Evolutionary conservation across 1,140 invertebrate species (phyloP).

Genomic region (Drosophila baimaii): DNA sequence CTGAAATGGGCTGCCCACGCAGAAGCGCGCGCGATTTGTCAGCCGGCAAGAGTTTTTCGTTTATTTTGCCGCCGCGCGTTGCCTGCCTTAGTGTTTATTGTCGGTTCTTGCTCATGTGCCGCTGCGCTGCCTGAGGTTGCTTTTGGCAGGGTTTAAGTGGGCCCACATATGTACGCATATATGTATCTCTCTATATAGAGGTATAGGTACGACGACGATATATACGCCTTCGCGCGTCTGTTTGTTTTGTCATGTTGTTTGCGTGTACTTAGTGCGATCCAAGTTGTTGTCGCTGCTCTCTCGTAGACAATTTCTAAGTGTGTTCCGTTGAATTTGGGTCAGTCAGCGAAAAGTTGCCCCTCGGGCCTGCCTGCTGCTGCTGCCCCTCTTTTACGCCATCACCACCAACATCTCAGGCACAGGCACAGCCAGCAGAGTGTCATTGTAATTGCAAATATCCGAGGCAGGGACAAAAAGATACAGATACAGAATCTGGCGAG

Average conservation of each 20-base stretch:
- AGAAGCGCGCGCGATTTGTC: slow-evolving; percentile 57
- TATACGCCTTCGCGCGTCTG: slow-evolving; percentile 58
- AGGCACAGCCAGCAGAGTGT: slow-evolving; percentile 52
- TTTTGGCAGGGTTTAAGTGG: slow-evolving; percentile 82
- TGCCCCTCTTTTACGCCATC: slow-evolving; percentile 18
- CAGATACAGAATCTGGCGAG: slow-evolving; percentile 30
- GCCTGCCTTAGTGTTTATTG: slow-evolving; percentile 53
- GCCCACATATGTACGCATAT: slow-evolving; percentile 49
- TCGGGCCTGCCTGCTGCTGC: slow-evolving; percentile 7
- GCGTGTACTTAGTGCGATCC: slow-evolving; percentile 78
- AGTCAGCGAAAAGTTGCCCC: slow-evolving; percentile 63
- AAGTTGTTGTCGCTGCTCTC: slow-evolving; percentile 64
- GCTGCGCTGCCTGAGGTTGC: slow-evolving; percentile 71
- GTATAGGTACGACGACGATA: slow-evolving; percentile 22
- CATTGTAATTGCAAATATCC: slow-evolving; percentile 84
- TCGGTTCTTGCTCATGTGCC: slow-evolving; percentile 66
- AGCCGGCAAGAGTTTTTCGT: slow-evolving; percentile 51
- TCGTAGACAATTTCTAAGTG: slow-evolving; percentile 82
- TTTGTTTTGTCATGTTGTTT: slow-evolving; percentile 63
- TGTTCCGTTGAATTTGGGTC: slow-evolving; percentile 77
- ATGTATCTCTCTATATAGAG: slow-evolving; percentile 1
- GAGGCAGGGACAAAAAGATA: slow-evolving; percentile 49
- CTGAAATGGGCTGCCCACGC: slow-evolving; percentile 44
- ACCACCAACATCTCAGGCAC: slow-evolving; percentile 7
- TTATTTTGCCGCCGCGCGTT: slow-evolving; percentile 36